Percentiles rank a stretch among this genome's conserved stretches.
Conservation (phyloP, 2,888 invertebrate species). For the Cerastoderma edule region DNA sequence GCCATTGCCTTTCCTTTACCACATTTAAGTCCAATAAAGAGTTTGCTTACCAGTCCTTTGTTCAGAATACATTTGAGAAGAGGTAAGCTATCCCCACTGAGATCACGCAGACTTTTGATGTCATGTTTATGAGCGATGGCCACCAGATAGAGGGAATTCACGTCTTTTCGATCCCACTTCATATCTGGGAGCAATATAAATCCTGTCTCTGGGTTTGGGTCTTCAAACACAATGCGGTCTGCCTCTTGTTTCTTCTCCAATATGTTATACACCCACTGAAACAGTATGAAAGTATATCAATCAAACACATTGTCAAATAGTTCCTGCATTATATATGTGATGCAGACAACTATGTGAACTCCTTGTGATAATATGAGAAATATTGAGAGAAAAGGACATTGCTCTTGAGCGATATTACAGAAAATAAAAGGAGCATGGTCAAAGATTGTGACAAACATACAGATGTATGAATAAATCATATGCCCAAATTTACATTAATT, state of each 20-base stretch:
- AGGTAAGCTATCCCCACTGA: slow-evolving; percentile 90
- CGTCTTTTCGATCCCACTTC: slow-evolving; percentile 94
- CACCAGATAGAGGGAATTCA: slow-evolving; percentile 92
- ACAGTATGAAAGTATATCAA: too few species aligned
- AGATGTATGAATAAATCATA: too few species aligned
- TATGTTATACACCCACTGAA: slow-evolving; percentile 98
- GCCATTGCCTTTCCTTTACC: background rate
- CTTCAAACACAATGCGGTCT: slow-evolving; percentile 94
- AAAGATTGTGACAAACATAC: too few species aligned
- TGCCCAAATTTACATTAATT: too few species aligned
- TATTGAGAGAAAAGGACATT: too few species aligned
- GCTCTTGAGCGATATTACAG: too few species aligned
- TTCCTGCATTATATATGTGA: too few species aligned
- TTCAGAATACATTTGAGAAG: slow-evolving; percentile 92
- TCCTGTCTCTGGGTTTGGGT: slow-evolving; percentile 88
- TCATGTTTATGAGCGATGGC: slow-evolving; percentile 90
- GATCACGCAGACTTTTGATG: slow-evolving; percentile 93
- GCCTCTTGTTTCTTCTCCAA: slow-evolving; percentile 94
- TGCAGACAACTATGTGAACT: too few species aligned
- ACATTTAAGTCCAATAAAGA: background rate
- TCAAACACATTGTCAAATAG: too few species aligned
- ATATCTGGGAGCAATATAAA: slow-evolving; percentile 95
- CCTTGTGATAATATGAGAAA: too few species aligned
- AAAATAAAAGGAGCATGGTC: too few species aligned
- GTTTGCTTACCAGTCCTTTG: slow-evolving; percentile 88